phyloP scores from a whole-genome alignment of 37 sponge, comb jelly and placozoan species.

The Cliona cf. orientalis region DNA sequence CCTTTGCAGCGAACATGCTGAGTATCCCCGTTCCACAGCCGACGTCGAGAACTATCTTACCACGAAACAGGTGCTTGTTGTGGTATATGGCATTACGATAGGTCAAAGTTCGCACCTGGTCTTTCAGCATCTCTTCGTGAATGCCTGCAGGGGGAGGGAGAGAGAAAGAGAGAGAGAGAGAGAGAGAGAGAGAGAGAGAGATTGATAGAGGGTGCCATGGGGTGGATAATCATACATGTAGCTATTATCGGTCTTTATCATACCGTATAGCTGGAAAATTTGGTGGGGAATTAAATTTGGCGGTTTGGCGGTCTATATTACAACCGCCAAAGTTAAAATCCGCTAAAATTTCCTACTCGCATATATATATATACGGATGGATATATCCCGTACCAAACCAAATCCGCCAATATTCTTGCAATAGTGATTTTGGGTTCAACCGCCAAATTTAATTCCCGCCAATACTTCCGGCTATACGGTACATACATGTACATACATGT shows the following conservation, averaged over 20 bases:
- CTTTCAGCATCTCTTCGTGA: conserved; percentile 99
- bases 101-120: conserved; percentile 92
- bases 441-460: too few species aligned
- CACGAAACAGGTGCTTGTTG: conserved; percentile 96
- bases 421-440: too few species aligned
- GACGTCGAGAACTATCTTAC: conserved; percentile 93
- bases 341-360: too few species aligned
- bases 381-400: too few species aligned
- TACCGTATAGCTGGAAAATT: too few species aligned
- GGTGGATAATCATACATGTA: background rate
- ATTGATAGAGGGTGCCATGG: background rate
- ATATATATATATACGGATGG: too few species aligned
- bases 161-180: background rate
- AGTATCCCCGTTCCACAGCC: conserved; percentile 99
- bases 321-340: too few species aligned
- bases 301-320: too few species aligned
- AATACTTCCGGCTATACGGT: too few species aligned
- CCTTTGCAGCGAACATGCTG: conserved; percentile 92
- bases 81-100: conserved; percentile 94
- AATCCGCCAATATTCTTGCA: background rate
- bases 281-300: too few species aligned
- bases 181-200: background rate
- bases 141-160: conserved; percentile 55
- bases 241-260: too few species aligned
- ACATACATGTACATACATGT: too few species aligned